A percentile compares a stretch with the other conserved stretches of the same genome.
Evolutionary conservation across 2,113 vertebrate species (phyloP).

Genomic region (Sylvietta virens): DNA sequence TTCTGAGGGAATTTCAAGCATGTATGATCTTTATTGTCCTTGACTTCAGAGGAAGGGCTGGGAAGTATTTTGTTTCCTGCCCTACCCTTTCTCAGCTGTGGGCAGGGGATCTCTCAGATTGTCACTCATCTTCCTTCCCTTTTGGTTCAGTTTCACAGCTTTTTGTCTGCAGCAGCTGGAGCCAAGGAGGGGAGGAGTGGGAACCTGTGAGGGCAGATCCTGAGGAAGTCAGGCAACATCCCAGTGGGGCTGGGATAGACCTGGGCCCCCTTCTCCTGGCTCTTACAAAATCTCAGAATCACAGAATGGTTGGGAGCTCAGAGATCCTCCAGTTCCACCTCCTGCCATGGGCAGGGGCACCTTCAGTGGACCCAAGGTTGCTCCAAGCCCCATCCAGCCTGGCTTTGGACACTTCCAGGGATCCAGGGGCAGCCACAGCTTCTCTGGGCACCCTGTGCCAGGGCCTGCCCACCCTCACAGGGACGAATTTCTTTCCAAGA

Average conservation of each 20-base stretch:
- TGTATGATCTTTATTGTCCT: not conserved
- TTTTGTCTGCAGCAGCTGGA: not conserved
- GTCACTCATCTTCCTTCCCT: not conserved
- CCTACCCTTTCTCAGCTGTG: not conserved
- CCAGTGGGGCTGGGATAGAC: not conserved
- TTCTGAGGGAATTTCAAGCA: not conserved
- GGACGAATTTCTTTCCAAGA: not conserved
- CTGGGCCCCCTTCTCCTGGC: not conserved
- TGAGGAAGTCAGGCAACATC: not conserved
- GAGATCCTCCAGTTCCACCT: too few species aligned
- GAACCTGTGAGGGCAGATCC: not conserved
- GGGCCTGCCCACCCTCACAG: not conserved
- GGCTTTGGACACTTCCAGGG: not conserved
- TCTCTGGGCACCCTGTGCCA: not conserved
- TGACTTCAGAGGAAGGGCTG: not conserved
- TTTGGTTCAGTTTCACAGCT: not conserved
- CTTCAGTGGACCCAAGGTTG: fast-evolving
- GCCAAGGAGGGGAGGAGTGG: not conserved
- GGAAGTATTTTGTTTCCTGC: not conserved
- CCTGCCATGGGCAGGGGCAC: not conserved
- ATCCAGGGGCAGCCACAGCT: not conserved
- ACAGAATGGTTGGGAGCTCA: not conserved
- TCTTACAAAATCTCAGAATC: not conserved
- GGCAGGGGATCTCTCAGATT: not conserved
- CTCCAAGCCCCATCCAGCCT: not conserved